Conservation (phyloP, 2,797 vertebrate species). For the Toxotes lorentzi region DNA sequence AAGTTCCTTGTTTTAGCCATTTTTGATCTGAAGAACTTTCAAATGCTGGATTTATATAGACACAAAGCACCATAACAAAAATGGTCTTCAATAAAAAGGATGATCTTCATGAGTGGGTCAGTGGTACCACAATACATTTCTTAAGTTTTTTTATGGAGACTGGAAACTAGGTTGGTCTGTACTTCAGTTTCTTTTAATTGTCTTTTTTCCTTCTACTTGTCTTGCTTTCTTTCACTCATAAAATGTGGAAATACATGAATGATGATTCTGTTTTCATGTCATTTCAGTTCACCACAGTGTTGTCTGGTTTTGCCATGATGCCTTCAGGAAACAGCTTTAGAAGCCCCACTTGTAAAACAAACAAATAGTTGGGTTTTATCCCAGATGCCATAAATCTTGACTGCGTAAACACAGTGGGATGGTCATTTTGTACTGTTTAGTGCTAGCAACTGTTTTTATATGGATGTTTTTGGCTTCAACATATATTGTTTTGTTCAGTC, state of each 20-base stretch:
- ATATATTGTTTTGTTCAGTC: not conserved
- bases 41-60: too few relatives aligned
- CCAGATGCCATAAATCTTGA: constrained; percentile 16
- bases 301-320: not conserved
- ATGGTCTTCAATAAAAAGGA: too few relatives aligned
- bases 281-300: not conserved
- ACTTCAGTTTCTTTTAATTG: too few relatives aligned
- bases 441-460: not conserved
- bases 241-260: constrained; percentile 10
- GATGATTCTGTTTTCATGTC: constrained; percentile 17
- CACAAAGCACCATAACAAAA: too few relatives aligned
- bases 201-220: not conserved
- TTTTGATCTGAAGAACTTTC: too few relatives aligned
- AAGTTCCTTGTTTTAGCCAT: too few relatives aligned
- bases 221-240: not conserved
- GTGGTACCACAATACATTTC: too few relatives aligned
- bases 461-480: not conserved
- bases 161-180: too few relatives aligned
- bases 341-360: constrained; percentile 18
- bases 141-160: too few relatives aligned
- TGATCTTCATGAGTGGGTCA: too few relatives aligned
- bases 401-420: constrained; percentile 1
- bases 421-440: not conserved
- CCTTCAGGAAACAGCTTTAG: constrained; percentile 5
- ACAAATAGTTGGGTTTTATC: constrained; percentile 18